A percentile compares a stretch with the other conserved stretches of the same genome.
Evolutionary conservation across 2,797 vertebrate genomes (phyloP).

Genomic region (Acestrorhynchus altus): DNA sequence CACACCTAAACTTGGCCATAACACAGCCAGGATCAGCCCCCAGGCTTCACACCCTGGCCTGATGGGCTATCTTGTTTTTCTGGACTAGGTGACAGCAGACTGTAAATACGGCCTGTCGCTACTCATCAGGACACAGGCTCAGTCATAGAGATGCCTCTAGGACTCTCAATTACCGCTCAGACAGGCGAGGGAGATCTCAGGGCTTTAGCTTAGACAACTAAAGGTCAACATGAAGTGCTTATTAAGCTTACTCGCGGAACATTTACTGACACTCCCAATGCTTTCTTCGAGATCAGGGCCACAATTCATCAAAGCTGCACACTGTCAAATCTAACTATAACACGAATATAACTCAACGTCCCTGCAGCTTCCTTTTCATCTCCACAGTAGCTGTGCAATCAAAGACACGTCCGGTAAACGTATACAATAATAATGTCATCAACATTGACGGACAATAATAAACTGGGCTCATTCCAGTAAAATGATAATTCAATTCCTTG

Average conservation of each 20-base stretch:
- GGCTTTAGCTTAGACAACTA: conserved; percentile 29
- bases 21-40: conserved; percentile 57
- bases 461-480: no score
- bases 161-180: conserved; percentile 62
- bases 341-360: neutral
- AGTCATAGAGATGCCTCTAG: conserved; percentile 65
- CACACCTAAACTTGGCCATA: conserved; percentile 40
- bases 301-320: neutral
- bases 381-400: no score
- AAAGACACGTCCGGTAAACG: no score
- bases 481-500: no score
- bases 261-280: conserved; percentile 27
- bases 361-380: neutral
- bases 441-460: no score
- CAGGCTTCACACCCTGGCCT: conserved; percentile 39
- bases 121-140: conserved; percentile 65
- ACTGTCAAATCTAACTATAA: neutral
- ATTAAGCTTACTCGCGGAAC: neutral
- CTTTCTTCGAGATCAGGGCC: conserved; percentile 26
- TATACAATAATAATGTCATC: no score
- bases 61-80: conserved; percentile 59
- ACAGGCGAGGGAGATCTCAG: conserved; percentile 13
- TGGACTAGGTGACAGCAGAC: conserved; percentile 68
- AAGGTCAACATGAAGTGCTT: conserved; percentile 37
- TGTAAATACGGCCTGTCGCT: conserved; percentile 73